Percentiles rank a stretch among this genome's conserved stretches.
Conservation (phyloP, 2,113 vertebrate species). For the Chloropsis hardwickii region DNA sequence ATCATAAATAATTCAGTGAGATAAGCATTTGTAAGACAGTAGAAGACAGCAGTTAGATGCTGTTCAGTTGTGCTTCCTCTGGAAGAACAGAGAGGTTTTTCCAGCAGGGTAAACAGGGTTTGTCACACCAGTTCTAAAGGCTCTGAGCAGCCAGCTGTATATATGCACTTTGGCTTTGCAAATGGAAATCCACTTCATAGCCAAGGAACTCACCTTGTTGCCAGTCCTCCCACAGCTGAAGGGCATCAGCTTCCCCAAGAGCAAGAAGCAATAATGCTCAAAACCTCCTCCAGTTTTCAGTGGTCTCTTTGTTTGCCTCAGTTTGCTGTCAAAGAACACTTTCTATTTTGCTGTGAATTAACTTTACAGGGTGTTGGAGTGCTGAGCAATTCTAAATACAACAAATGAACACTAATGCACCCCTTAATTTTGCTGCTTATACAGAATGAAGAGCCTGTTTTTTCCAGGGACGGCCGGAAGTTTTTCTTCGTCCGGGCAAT, state of each 20-base stretch:
- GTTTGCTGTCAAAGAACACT: neutral
- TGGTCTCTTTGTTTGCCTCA: neutral
- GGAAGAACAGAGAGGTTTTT: neutral
- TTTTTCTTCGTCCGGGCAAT: conserved; percentile 93
- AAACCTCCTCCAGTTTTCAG: neutral
- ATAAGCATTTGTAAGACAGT: neutral
- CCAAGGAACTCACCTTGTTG: neutral
- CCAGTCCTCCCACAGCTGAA: neutral
- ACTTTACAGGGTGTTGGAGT: neutral
- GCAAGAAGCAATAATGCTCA: neutral
- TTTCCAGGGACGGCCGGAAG: conserved; percentile 88
- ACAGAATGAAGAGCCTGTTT: conserved; percentile 90
- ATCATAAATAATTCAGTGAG: neutral
- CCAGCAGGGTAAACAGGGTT: neutral
- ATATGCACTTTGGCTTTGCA: neutral
- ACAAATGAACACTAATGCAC: neutral
- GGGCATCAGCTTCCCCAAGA: neutral
- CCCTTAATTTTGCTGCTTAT: neutral
- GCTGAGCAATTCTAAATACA: neutral
- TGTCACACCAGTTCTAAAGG: neutral
- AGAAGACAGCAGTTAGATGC: neutral
- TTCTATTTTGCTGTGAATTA: neutral
- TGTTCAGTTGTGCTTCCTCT: neutral
- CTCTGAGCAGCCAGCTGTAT: neutral
- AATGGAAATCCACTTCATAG: neutral